phyloP scores from a whole-genome alignment of 1,140 invertebrate species.

The Eupristina koningsbergeri region DNA sequence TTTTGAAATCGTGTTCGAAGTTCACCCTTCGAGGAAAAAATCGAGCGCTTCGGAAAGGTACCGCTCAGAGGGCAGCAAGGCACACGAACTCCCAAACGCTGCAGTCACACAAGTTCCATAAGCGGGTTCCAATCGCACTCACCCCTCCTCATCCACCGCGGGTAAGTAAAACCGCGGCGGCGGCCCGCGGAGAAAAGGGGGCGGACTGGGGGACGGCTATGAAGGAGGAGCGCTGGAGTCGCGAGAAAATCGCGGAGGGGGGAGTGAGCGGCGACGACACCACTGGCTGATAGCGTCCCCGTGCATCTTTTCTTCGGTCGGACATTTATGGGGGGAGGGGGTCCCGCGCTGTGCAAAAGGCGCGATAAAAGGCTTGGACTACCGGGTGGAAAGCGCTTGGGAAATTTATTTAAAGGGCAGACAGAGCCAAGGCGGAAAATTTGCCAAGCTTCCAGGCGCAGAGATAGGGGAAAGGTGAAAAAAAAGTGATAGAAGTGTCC shows the following conservation, averaged over 20 bases:
- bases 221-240: conserved; percentile 17
- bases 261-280: not conserved
- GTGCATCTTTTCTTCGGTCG: not conserved
- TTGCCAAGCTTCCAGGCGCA: conserved; percentile 2
- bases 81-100: conserved; percentile 3
- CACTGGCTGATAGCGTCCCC: not conserved
- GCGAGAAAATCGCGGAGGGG: not conserved
- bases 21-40: not conserved
- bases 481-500: not conserved
- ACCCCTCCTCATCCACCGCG: no score
- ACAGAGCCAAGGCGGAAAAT: conserved; percentile 27
- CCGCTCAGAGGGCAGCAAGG: conserved; percentile 51
- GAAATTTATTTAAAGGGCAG: conserved; percentile 9
- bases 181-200: conserved; percentile 31
- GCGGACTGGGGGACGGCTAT: conserved; percentile 52
- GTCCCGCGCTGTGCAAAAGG: not conserved
- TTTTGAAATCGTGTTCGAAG: not conserved
- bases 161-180: conserved; percentile 42
- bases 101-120: conserved; percentile 34
- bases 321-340: no score
- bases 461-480: not conserved
- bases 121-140: conserved; percentile 46
- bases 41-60: not conserved
- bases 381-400: not conserved
- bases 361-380: not conserved